Percentiles rank a stretch among this genome's conserved stretches.
These are phyloP conservation scores for Helicoverpa assulta DNA, from an alignment of 2,888 invertebrate species.

Conservation along the genomic window DNA sequence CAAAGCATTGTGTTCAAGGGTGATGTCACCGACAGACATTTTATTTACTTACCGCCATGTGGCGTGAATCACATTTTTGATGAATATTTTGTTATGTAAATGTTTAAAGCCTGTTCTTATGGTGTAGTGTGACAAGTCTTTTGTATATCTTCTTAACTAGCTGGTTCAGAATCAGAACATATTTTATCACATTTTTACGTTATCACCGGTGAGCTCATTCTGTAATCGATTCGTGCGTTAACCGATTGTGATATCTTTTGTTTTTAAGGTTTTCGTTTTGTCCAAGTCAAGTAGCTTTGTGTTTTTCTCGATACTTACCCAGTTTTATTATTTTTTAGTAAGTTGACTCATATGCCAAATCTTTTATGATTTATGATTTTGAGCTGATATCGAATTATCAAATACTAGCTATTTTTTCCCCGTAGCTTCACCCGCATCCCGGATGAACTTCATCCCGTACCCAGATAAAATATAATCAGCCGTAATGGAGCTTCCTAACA, in stretches of 20 bases:
- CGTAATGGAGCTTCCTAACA: too few species aligned
- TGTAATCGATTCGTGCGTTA: conserved; percentile 71
- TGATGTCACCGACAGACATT: conserved; percentile 70
- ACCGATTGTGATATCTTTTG: conserved; percentile 61
- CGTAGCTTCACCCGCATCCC: too few species aligned
- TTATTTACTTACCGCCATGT: conserved; percentile 66
- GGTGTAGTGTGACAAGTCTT: conserved; percentile 28
- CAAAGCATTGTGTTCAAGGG: conserved; percentile 57
- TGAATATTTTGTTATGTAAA: conserved; percentile 58
- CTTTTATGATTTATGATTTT: not conserved
- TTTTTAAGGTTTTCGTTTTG: conserved; percentile 39
- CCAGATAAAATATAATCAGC: too few species aligned
- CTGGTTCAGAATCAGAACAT: conserved; percentile 41
- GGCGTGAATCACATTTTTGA: conserved; percentile 58
- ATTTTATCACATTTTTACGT: conserved; percentile 71
- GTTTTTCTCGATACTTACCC: not conserved
- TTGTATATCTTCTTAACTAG: conserved; percentile 21
- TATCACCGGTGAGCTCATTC: conserved; percentile 68
- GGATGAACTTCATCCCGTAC: too few species aligned
- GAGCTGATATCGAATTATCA: too few species aligned
- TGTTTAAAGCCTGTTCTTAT: conserved; percentile 45
- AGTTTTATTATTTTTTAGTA: too few species aligned
- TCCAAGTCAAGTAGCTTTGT: not conserved
- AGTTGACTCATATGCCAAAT: not conserved
- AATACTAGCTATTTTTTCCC: too few species aligned